Base-by-base conservation (phyloP, 1,140 invertebrate species). In the Helicoverpa zea region DNA sequence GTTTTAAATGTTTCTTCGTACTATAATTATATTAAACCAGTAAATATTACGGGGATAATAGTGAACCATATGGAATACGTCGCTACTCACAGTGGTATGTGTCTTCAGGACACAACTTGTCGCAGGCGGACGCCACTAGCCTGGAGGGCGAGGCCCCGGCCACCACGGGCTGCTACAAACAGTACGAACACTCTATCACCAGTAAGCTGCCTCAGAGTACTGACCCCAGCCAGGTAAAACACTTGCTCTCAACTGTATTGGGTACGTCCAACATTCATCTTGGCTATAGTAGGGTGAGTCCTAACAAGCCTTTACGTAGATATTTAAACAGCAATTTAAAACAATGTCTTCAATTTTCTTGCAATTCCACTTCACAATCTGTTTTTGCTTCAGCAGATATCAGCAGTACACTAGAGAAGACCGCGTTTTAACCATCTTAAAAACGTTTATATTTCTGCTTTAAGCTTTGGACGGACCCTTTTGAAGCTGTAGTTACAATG, bases 51-150 rank as follows among this genome's bases (percentile, higher is more conserved):
- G 84, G 85, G 84, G 84, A 83, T 82, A 81, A 81, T 79, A 83
- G 84, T 83, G 81, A 79, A 76, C 75, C 80, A 81, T 82, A 82
- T 78, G 79, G 88, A 89, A 90, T 87, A 85, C 87, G 85, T 87
- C 88, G 91, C 92, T 92, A 92, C 89, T 94, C 87, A 94, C 86
- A 90, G 86, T 93, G 89, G 90, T 95, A 82, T 94, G 92, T 95
- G 92, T 92, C 95, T 96, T 95, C 96, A 98, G 98, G 98, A 96
- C 98, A 98, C 96, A 98, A 98, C 96, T 96, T 98, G 96, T 98
- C 98, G 87, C 97, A 98, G 94, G 97, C 96, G 84, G 98, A 98
- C 91, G 97, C 97, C 80, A 98, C 97, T 95, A 98, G 98, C 91
- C 96, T 98, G 74, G 97, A 98, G 87, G 98, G 97, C 72, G 98